Percentiles rank a stretch among this genome's conserved stretches.
phyloP scores from a whole-genome alignment of 1,140 invertebrate species.

The Sipha flava region DNA sequence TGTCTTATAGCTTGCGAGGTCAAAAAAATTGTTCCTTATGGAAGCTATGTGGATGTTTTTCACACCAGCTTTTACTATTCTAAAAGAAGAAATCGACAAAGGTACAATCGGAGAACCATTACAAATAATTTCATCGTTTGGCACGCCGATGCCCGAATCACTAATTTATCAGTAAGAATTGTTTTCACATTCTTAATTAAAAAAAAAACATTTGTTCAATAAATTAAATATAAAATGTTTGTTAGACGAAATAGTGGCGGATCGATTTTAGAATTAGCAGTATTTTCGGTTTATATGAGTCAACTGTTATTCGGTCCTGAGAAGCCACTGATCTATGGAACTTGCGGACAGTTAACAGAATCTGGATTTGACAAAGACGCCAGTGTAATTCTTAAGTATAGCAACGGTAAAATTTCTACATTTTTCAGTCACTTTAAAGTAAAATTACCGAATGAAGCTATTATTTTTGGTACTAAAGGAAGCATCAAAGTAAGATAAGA shows the following conservation, averaged over 20 bases:
- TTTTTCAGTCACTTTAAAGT: slow-evolving; percentile 50
- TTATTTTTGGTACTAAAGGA: slow-evolving; percentile 60
- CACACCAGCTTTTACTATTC: slow-evolving; percentile 61
- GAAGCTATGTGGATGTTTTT: slow-evolving; percentile 78
- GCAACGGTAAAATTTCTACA: slow-evolving; percentile 54
- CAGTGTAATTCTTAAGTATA: slow-evolving; percentile 55
- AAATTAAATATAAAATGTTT: slow-evolving; percentile 46
- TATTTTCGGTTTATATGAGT: slow-evolving; percentile 71
- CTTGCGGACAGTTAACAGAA: slow-evolving; percentile 56
- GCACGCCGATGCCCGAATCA: slow-evolving; percentile 47
- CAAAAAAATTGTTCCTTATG: slow-evolving; percentile 67
- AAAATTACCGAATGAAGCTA: slow-evolving; percentile 54
- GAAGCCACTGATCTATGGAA: slow-evolving; percentile 50
- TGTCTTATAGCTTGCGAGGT: slow-evolving; percentile 46
- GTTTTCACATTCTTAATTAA: too few species aligned
- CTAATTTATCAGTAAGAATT: neutral
- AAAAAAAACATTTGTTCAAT: too few species aligned
- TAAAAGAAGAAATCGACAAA: slow-evolving; percentile 52
- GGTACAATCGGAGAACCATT: slow-evolving; percentile 62
- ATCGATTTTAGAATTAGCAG: slow-evolving; percentile 49
- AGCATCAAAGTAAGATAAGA: slow-evolving; percentile 48
- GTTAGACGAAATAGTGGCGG: slow-evolving; percentile 70
- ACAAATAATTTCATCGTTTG: slow-evolving; percentile 60
- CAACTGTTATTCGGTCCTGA: slow-evolving; percentile 61
- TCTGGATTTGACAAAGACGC: slow-evolving; percentile 60